Conservation (phyloP, 1,140 invertebrate species). For the Micrasema minimum region DNA sequence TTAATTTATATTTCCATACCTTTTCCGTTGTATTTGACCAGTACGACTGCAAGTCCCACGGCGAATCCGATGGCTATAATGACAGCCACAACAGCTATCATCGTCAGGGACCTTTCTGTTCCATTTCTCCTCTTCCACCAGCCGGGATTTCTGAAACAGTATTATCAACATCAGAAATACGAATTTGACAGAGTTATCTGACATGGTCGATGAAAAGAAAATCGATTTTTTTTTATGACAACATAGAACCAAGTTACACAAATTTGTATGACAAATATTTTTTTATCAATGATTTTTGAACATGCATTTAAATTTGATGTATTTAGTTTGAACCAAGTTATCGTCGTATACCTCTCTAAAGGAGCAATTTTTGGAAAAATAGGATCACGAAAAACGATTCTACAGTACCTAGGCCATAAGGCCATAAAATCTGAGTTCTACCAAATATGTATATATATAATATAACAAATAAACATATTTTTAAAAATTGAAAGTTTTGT, state of each 20-base stretch:
- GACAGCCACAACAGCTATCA: conserved; percentile 70
- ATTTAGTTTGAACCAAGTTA: background rate
- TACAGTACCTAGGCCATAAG: too few relatives aligned
- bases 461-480: too few relatives aligned
- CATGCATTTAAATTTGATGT: background rate
- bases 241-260: background rate
- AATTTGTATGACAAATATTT: background rate
- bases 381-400: too few relatives aligned
- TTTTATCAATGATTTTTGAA: background rate
- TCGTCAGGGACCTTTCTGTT: conserved; percentile 76
- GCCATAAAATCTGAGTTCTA: too few relatives aligned
- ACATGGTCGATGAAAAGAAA: background rate
- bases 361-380: too few relatives aligned
- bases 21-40: conserved; percentile 45
- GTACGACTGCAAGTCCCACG: conserved; percentile 70
- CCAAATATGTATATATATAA: too few relatives aligned
- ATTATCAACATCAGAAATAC: background rate
- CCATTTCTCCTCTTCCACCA: conserved; percentile 85
- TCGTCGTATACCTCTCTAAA: background rate
- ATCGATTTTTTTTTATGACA: background rate
- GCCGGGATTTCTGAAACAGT: conserved; percentile 76
- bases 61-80: conserved; percentile 71
- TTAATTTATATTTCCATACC: too few relatives aligned
- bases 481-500: too few relatives aligned
- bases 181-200: background rate